phyloP scores from a whole-genome alignment of 1,140 invertebrate genomes.

The Magallana ariakensis region DNA sequence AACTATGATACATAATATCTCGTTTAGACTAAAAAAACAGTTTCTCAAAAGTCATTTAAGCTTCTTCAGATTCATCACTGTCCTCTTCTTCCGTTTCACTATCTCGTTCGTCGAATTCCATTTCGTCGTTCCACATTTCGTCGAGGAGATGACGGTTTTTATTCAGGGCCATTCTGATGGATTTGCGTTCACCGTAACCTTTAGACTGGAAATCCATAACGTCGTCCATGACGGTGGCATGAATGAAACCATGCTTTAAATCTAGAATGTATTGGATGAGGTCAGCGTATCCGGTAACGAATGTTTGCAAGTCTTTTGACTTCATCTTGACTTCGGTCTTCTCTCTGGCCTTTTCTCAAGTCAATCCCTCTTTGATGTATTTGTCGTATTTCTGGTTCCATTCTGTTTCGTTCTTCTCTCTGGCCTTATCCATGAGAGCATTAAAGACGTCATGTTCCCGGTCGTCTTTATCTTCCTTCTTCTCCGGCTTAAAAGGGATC shows the following conservation, averaged over 20 bases:
- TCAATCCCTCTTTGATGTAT: conserved; percentile 3
- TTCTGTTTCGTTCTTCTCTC: not conserved
- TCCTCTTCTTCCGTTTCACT: not conserved
- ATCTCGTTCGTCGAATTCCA: not conserved
- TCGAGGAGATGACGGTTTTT: conserved; percentile 32
- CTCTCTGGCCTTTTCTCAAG: not conserved
- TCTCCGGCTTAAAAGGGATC: not conserved
- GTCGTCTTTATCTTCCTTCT: conserved; percentile 44
- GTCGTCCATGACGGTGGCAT: conserved; percentile 33
- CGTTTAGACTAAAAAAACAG: too few species aligned
- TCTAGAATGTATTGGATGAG: not conserved
- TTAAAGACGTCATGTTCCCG: not conserved
- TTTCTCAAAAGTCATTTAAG: not conserved
- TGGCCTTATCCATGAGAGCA: too few species aligned
- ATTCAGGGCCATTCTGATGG: conserved; percentile 40
- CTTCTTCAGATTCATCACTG: not conserved
- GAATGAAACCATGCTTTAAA: conserved; percentile 13
- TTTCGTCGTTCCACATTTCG: conserved; percentile 15
- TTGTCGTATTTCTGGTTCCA: conserved; percentile 25
- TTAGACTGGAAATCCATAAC: too few species aligned
- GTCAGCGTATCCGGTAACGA: not conserved
- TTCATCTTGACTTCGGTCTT: conserved; percentile 6
- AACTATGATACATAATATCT: too few species aligned
- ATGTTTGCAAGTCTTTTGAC: not conserved
- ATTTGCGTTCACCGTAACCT: conserved; percentile 11